Conservation (phyloP, 1,140 invertebrate genomes). For the Agraylea sexmaculata region DNA sequence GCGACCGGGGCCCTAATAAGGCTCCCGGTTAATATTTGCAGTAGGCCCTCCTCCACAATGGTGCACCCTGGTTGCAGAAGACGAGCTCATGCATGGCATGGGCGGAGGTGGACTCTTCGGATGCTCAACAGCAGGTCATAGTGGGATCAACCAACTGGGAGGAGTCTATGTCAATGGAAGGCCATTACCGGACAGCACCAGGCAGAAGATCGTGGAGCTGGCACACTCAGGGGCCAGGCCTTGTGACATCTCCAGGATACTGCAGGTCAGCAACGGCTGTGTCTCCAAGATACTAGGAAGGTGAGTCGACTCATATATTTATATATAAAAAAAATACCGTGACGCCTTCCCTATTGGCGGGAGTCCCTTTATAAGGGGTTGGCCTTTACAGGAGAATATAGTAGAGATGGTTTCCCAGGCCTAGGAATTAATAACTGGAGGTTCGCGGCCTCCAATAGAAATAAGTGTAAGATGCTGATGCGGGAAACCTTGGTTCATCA, state of each 20-base stretch:
- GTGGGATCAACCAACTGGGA: constrained; percentile 95
- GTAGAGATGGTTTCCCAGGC: not conserved
- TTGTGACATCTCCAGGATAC: constrained; percentile 95
- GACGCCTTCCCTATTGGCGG: constrained; percentile 2
- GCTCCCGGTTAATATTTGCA: constrained; percentile 11
- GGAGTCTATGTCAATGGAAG: constrained; percentile 97
- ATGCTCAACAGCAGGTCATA: constrained; percentile 76
- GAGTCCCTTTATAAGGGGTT: constrained; percentile 4
- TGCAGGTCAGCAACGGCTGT: constrained; percentile 93
- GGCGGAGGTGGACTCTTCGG: constrained; percentile 53
- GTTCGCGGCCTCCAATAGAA: no score
- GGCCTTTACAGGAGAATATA: constrained; percentile 7
- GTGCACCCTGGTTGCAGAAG: constrained; percentile 24
- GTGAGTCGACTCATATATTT: constrained; percentile 43
- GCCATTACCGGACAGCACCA: constrained; percentile 90
- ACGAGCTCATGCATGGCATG: constrained; percentile 41
- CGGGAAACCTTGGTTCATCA: no score
- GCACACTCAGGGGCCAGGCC: constrained; percentile 93
- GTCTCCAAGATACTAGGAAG: constrained; percentile 92
- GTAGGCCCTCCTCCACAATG: constrained; percentile 22
- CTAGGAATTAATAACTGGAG: no score
- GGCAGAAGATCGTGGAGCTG: constrained; percentile 96
- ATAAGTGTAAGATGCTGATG: no score
- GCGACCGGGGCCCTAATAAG: not conserved
- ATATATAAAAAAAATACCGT: no score